A percentile compares a stretch with the other conserved stretches of the same genome.
phyloP scores from a whole-genome alignment of 1,140 invertebrate genomes.

The Philopotamus ludificatus region DNA sequence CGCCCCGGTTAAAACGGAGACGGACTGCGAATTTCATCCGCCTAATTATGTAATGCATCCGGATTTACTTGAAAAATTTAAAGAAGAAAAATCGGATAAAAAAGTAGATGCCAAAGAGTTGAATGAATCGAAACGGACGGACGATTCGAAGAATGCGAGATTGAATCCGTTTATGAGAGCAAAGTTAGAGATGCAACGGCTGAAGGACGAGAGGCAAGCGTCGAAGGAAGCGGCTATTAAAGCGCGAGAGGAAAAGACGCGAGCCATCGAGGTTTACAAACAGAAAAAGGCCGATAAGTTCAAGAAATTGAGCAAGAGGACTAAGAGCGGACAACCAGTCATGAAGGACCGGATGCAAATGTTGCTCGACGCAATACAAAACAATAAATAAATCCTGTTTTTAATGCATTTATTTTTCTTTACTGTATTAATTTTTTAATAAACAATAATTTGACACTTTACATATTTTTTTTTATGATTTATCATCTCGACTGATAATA shows the following conservation, averaged over 20 bases:
- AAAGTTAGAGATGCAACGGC: constrained; percentile 56
- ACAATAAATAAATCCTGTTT: too few relatives aligned
- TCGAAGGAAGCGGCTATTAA: constrained; percentile 54
- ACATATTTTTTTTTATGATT: too few relatives aligned
- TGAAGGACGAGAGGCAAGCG: constrained; percentile 59
- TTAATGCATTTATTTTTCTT: too few relatives aligned
- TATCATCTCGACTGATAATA: too few relatives aligned
- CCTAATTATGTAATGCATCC: constrained; percentile 51
- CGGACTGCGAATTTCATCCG: constrained; percentile 35
- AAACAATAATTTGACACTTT: too few relatives aligned
- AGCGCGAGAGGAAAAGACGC: constrained; percentile 57
- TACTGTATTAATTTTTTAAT: too few relatives aligned
- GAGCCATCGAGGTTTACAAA: constrained; percentile 65
- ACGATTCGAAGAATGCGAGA: constrained; percentile 42
- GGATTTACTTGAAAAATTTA: constrained; percentile 47
- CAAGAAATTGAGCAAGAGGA: constrained; percentile 70
- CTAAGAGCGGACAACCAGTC: constrained; percentile 72
- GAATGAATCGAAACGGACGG: too few relatives aligned
- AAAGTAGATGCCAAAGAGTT: constrained; percentile 19
- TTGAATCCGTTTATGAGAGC: constrained; percentile 57
- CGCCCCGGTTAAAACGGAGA: constrained; percentile 35
- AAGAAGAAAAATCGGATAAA: constrained; percentile 16
- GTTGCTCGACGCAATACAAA: constrained; percentile 65
- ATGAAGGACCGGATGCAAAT: constrained; percentile 74
- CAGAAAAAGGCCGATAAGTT: constrained; percentile 64